phyloP scores from a whole-genome alignment of 2,888 invertebrate species.

The Corythucha ciliata region DNA sequence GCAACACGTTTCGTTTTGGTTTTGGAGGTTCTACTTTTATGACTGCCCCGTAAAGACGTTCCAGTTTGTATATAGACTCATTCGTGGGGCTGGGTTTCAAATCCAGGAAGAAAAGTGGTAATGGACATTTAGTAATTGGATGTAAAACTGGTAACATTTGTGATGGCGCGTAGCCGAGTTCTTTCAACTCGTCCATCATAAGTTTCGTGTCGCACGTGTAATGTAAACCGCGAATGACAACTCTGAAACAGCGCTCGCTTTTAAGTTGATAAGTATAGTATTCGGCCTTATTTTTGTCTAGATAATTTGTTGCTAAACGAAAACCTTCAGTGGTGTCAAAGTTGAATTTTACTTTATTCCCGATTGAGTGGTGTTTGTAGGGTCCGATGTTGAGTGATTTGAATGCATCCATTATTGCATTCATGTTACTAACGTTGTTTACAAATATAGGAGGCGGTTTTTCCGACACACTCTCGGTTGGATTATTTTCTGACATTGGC shows the following conservation, averaged over 20 bases:
- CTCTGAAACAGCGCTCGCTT: not conserved
- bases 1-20: not conserved
- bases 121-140: not conserved
- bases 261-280: not conserved
- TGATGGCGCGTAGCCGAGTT: not conserved
- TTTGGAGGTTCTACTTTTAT: slow-evolving; percentile 8
- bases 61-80: not conserved
- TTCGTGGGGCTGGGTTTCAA: not conserved
- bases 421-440: not conserved
- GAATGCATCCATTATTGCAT: not conserved
- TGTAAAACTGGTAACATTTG: not conserved
- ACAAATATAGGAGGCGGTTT: slow-evolving; percentile 7
- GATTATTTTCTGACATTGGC: too few relatives aligned
- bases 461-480: too few relatives aligned
- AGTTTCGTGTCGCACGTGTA: not conserved
- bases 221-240: not conserved
- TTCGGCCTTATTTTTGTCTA: not conserved
- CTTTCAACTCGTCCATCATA: not conserved
- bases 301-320: not conserved
- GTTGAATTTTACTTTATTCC: not conserved
- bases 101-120: not conserved
- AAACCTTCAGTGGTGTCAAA: not conserved
- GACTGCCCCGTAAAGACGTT: not conserved
- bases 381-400: not conserved
- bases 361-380: not conserved